These are phyloP conservation scores for Dendrocincla tyrannina DNA, from an alignment of 2,797 vertebrate genomes.

Conservation along the genomic window DNA sequence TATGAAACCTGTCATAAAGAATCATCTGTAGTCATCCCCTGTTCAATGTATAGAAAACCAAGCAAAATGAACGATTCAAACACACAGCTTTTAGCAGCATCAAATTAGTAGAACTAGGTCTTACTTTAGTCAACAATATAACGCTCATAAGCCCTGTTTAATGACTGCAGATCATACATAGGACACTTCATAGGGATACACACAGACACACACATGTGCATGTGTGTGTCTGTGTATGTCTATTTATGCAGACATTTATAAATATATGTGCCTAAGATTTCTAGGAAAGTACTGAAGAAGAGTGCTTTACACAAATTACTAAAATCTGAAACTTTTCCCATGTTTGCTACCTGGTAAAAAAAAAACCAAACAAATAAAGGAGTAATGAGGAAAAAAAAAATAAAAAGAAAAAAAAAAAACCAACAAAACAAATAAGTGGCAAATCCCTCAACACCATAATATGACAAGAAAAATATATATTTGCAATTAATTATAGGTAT, in stretches of 20 bases:
- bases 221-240: fast-evolving
- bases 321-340: background rate
- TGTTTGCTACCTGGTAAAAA: background rate
- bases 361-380: fast-evolving
- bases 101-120: background rate
- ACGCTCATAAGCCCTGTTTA: background rate
- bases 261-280: background rate
- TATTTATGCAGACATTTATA: background rate
- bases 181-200: background rate
- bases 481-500: background rate
- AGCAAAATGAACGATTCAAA: background rate
- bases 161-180: background rate
- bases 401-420: fast-evolving
- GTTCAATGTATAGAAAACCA: background rate
- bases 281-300: background rate
- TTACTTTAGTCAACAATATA: background rate
- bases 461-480: background rate
- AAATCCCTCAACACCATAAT: fast-evolving
- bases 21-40: background rate
- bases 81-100: background rate
- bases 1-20: background rate
- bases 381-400: background rate
- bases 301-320: background rate
- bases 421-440: background rate
- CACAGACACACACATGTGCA: fast-evolving